Conservation (phyloP, 1,140 invertebrate species). For the Leptopilina clavipes region DNA sequence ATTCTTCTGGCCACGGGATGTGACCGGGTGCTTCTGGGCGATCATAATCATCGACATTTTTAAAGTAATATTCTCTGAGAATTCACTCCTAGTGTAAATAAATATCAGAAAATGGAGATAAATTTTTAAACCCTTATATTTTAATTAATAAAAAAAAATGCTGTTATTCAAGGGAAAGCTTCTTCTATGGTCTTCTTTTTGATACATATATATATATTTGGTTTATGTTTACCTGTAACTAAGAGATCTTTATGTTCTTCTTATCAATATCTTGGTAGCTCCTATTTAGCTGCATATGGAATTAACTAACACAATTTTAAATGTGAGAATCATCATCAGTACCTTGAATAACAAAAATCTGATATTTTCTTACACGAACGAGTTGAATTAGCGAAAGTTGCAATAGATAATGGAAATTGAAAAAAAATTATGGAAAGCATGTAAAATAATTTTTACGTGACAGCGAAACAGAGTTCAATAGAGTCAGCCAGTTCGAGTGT, state of each 20-base stretch:
- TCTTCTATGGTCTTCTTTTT: background rate
- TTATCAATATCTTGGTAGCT: too few species aligned
- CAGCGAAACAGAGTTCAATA: constrained; percentile 64
- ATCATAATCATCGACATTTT: constrained; percentile 53
- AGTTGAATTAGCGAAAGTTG: background rate
- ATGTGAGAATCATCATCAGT: background rate
- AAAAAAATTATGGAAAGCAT: constrained; percentile 59
- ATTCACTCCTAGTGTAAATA: constrained; percentile 14
- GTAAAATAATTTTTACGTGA: constrained; percentile 64
- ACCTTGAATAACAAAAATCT: constrained; percentile 34
- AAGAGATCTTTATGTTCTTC: background rate
- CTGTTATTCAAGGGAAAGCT: constrained; percentile 20
- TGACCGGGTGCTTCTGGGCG: constrained; percentile 62
- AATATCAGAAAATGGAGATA: too few species aligned
- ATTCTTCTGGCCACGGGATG: constrained; percentile 52
- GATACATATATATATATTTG: background rate
- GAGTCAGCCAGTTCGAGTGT: constrained; percentile 62
- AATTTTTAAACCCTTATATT: too few species aligned
- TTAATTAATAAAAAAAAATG: background rate
- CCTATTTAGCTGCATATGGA: background rate
- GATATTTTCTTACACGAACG: constrained; percentile 54
- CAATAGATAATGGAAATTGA: background rate
- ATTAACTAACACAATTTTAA: background rate
- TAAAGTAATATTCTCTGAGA: constrained; percentile 43
- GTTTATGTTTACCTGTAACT: constrained; percentile 16